Evolutionary conservation across 2,888 invertebrate species (phyloP).

Genomic region (Ephialtes manifestator): DNA sequence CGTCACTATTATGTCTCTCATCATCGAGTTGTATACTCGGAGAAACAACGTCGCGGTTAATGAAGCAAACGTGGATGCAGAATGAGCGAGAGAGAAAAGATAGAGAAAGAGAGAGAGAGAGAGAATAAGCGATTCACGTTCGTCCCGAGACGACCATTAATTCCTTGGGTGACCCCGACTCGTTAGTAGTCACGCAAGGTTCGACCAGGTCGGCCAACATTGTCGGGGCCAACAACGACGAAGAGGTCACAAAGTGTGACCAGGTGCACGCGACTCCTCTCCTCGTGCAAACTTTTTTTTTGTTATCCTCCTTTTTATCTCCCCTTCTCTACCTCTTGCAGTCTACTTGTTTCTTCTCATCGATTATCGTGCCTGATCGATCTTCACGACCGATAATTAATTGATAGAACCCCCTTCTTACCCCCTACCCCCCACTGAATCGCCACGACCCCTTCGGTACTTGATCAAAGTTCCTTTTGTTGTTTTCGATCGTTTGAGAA

Average conservation of each 20-base stretch:
- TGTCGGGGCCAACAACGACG: constrained; percentile 48
- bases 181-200: constrained; percentile 67
- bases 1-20: background rate
- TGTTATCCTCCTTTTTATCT: constrained; percentile 72
- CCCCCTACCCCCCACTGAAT: background rate
- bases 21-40: constrained; percentile 9
- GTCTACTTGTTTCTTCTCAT: constrained; percentile 5
- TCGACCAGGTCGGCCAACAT: constrained; percentile 60
- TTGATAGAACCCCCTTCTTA: constrained; percentile 26
- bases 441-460: constrained; percentile 9
- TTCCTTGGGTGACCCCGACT: constrained; percentile 60
- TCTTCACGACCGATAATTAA: constrained; percentile 48
- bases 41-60: constrained; percentile 11
- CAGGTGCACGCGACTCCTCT: constrained; percentile 58
- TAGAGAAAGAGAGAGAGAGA: constrained; percentile 10
- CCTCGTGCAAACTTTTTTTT: constrained; percentile 35
- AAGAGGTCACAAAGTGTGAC: constrained; percentile 57
- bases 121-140: constrained; percentile 47
- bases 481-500: background rate
- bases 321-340: background rate
- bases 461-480: constrained; percentile 46
- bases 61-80: constrained; percentile 22
- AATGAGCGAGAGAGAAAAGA: background rate
- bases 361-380: constrained; percentile 49
- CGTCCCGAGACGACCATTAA: constrained; percentile 63